phyloP scores from a whole-genome alignment of 2,797 vertebrate species.

The Luscinia megarhynchos region DNA sequence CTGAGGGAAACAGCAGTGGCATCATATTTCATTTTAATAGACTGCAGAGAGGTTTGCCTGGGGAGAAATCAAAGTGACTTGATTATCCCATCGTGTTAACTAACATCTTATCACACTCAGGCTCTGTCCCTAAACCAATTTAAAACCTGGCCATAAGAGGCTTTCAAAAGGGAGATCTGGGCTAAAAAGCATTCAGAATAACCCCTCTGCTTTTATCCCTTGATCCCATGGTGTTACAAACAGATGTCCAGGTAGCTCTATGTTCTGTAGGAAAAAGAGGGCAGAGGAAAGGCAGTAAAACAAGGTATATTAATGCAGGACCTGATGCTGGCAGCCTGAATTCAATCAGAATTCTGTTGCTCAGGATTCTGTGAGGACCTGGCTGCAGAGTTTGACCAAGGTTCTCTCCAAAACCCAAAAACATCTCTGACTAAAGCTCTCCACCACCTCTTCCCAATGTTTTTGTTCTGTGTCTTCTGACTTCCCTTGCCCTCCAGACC shows the following conservation, averaged over 20 bases:
- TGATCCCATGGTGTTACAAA: not conserved
- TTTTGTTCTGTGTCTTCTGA: not conserved
- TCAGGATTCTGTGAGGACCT: not conserved
- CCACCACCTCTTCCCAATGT: not conserved
- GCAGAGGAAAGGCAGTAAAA: not conserved
- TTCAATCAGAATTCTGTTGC: not conserved
- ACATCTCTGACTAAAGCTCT: not conserved
- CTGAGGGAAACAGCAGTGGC: conserved; percentile 24
- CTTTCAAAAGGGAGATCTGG: not conserved
- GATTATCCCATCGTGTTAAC: conserved; percentile 53
- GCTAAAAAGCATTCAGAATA: conserved; percentile 16
- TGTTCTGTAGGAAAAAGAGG: not conserved
- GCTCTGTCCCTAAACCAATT: conserved; percentile 38
- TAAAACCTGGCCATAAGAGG: conserved; percentile 6
- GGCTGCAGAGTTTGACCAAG: not conserved
- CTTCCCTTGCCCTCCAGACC: not conserved
- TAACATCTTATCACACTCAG: conserved; percentile 42
- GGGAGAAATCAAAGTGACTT: conserved; percentile 64
- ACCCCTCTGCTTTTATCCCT: not conserved
- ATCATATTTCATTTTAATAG: conserved; percentile 68
- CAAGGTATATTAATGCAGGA: not conserved
- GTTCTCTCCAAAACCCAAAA: not conserved
- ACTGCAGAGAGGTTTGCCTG: conserved; percentile 42
- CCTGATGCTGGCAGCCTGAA: not conserved
- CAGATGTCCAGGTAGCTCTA: not conserved